phyloP scores from a whole-genome alignment of 2,797 vertebrate species.

The Thripadectes ignobilis region DNA sequence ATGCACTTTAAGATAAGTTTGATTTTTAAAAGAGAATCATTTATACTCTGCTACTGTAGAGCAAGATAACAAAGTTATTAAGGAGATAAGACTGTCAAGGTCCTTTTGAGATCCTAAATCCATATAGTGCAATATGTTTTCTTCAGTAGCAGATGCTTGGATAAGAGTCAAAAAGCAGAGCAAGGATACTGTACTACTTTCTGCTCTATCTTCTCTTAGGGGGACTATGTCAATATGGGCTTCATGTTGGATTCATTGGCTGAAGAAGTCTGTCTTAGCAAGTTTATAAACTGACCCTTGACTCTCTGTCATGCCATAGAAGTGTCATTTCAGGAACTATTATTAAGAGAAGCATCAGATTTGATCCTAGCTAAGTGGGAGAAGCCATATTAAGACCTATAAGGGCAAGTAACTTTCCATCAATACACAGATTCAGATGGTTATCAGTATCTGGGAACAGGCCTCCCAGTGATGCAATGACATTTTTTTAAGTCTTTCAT shows the following conservation, averaged over 20 bases:
- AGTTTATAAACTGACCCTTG: not conserved
- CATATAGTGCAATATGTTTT: not conserved
- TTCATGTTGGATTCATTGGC: not conserved
- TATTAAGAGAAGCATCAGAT: not conserved
- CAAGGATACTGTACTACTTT: not conserved
- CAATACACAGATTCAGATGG: not conserved
- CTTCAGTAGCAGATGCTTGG: not conserved
- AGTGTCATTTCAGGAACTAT: not conserved
- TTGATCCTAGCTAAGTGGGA: not conserved
- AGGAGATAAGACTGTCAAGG: not conserved
- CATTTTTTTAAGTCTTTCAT: not conserved
- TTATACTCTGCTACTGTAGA: not conserved
- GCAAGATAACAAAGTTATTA: not conserved
- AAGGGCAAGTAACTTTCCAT: not conserved
- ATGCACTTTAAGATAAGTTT: not conserved
- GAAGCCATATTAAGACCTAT: not conserved
- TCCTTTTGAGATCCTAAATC: not conserved
- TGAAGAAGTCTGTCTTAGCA: not conserved
- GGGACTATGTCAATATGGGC: not conserved
- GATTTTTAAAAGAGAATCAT: not conserved
- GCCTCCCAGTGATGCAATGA: rapidly evolving
- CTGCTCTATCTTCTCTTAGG: not conserved
- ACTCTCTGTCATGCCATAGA: not conserved
- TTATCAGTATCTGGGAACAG: not conserved
- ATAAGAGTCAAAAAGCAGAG: not conserved